Evolutionary conservation across 2,888 invertebrate genomes (phyloP).

Genomic region (Drosophila subquinaria): DNA sequence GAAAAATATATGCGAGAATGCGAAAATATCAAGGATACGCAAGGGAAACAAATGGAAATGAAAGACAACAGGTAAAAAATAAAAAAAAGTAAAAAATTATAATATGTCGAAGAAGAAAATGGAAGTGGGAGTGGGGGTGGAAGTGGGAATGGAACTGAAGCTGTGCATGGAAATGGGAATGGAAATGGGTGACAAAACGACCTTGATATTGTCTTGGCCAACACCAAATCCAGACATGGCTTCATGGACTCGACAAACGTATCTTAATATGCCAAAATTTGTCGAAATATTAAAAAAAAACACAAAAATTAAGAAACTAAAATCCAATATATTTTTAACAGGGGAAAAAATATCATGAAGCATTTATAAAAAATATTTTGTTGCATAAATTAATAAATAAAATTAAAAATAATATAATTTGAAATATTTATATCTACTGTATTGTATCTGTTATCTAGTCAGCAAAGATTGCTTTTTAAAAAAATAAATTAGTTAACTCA

Average conservation of each 20-base stretch:
- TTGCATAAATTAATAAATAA: no score
- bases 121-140: background rate
- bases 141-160: background rate
- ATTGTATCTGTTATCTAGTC: no score
- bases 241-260: background rate
- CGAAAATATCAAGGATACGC: conserved; percentile 46
- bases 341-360: no score
- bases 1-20: conserved; percentile 27
- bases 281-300: no score
- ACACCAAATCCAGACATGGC: background rate
- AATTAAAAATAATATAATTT: no score
- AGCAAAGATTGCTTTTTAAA: no score
- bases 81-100: background rate
- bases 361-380: no score
- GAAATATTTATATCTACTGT: no score
- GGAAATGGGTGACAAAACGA: conserved; percentile 4
- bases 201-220: conserved; percentile 26
- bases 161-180: background rate
- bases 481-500: no score
- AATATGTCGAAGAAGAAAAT: background rate
- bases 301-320: no score
- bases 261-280: no score
- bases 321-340: no score
- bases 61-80: conserved; percentile 12
- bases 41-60: conserved; percentile 16